Evolutionary conservation across 1,140 invertebrate genomes (phyloP), one percentile per base, ranked within the genome.

Genomic region (Drosophila asahinai): DNA sequence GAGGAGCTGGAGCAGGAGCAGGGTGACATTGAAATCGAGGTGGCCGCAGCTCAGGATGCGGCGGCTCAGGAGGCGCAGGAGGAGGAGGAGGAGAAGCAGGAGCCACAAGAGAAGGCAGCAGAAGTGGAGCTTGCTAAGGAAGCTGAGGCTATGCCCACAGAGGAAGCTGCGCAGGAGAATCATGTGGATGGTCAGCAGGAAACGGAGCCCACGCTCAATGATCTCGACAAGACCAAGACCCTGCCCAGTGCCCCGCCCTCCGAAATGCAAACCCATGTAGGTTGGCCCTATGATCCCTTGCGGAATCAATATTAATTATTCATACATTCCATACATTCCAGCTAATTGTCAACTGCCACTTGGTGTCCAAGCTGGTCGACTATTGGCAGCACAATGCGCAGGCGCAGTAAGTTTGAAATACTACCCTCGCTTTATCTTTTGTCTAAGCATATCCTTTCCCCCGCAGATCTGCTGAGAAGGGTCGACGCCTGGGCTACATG

Each of bases 401-500:
- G 78, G 93, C 93, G 87, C 93, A 94, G 94, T 95, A 93, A 93
- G 94, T 94, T 9, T n/a, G n/a, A n/a, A n/a, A n/a, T n/a, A n/a
- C n/a, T n/a, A n/a, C n/a, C n/a, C n/a, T n/a, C n/a, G n/a, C n/a
- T n/a, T n/a, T 36, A 40, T 6, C 36, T 1, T 1, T 6, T 22
- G n/a, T 5, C 1, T 47, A 8, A 17, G 14, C 11, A 22, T 0
- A 11, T 15, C 58, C 94, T 94, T 49, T 12, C 0, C 6, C 14
- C 54, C 59, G 2, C 19, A 92, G 91, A 62, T 76, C 80, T 52
- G 70, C 73, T 42, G 89, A 91, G 67, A 86, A 93, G 93, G 91
- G 93, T 71, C 93, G 94, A 67, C 93, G 96, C 25, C 93, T 94
- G 84, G 96, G 96, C 43, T 97, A 97, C 81, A 97, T 97, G 96